Evolutionary conservation across 2,113 vertebrate species (phyloP).

Genomic region (Hyperopisus bebe): DNA sequence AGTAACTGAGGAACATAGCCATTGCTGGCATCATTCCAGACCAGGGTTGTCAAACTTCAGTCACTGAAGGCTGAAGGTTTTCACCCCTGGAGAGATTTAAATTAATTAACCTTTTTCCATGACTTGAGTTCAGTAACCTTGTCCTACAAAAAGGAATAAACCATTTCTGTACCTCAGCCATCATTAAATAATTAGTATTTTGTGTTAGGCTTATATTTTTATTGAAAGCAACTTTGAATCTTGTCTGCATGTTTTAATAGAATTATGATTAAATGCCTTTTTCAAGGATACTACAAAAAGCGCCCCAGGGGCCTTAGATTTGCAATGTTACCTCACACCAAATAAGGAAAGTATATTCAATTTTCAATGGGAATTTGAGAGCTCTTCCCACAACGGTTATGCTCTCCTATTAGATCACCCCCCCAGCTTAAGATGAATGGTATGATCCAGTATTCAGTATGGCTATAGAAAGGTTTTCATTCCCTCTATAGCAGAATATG

Average conservation of each 20-base stretch:
- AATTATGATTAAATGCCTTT: neutral
- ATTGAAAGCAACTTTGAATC: neutral
- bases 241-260: neutral
- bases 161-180: neutral
- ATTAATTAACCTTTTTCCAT: neutral
- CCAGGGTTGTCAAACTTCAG: neutral
- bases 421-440: neutral
- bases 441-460: neutral
- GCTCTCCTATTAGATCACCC: neutral
- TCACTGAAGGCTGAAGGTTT: neutral
- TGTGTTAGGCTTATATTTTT: neutral
- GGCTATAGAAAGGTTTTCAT: neutral
- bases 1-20: neutral
- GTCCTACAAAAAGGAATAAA: neutral
- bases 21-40: neutral
- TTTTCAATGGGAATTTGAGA: neutral
- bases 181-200: neutral
- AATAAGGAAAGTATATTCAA: neutral
- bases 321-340: neutral
- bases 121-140: neutral
- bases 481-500: neutral
- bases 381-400: neutral
- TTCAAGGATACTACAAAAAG: neutral
- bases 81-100: neutral
- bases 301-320: neutral